phyloP scores from a whole-genome alignment of 2,797 vertebrate species.

The Cephalopachus bancanus region DNA sequence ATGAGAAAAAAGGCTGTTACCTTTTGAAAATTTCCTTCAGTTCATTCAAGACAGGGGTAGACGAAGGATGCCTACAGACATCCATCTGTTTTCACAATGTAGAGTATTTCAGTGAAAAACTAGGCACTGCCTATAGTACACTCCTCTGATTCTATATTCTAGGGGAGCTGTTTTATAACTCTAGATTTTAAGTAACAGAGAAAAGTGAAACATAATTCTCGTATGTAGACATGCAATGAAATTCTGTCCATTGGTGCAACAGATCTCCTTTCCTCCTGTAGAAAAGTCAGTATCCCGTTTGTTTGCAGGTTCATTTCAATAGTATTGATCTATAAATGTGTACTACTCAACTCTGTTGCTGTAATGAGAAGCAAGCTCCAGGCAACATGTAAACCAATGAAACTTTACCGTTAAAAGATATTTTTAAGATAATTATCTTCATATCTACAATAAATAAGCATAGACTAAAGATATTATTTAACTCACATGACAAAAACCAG shows the following conservation, averaged over 20 bases:
- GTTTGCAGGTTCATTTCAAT: neutral
- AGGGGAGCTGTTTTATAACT: neutral
- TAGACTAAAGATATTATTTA: too few relatives aligned
- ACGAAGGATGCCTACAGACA: neutral
- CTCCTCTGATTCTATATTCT: neutral
- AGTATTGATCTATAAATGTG: neutral
- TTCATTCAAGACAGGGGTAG: neutral
- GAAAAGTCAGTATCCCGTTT: neutral
- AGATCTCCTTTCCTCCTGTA: neutral
- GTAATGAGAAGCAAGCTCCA: too few relatives aligned
- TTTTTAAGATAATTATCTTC: too few relatives aligned
- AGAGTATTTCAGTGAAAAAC: neutral
- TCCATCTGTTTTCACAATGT: neutral
- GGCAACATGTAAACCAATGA: too few relatives aligned
- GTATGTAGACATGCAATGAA: neutral
- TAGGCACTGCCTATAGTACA: neutral
- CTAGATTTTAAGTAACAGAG: neutral
- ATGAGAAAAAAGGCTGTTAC: neutral
- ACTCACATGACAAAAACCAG: too few relatives aligned
- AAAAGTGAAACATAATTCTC: slow-evolving; percentile 36
- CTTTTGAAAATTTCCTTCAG: neutral
- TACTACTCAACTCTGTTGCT: neutral
- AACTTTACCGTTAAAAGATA: too few relatives aligned
- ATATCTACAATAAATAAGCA: too few relatives aligned
- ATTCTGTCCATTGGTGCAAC: neutral